Base-by-base conservation (phyloP, 2,888 invertebrate species). In the Capitulum mitella region DNA sequence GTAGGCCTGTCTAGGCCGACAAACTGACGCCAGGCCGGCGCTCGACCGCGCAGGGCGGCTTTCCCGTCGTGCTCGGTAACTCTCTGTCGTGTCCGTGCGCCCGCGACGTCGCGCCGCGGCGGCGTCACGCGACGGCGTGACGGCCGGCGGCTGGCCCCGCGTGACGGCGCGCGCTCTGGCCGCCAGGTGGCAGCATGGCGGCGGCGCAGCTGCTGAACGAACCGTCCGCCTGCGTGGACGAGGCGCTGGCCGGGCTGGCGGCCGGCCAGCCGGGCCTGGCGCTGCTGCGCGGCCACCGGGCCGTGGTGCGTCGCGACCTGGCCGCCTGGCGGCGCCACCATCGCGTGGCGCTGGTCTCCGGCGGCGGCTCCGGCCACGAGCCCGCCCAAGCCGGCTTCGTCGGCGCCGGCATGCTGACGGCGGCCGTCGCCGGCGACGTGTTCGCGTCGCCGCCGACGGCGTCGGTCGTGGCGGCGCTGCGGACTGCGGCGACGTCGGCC, bases 331-430 rank as follows among this genome's bases (percentile, higher is more conserved):
- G 79, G 14, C 34, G 74, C 32, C 61, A 61, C 26, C 34, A 8
- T 1, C 54, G 64, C 10, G 86, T 89, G n/a, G 85, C 87, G 0
- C 78, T 89, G 3, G 81, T 94, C 10, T 90, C 91, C 76, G 95
- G 95, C 1, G 94, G 95, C 2, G 93, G 93, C 1, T 92, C 93
- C 2, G 94, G 95, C 0, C 93, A 94, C 84, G 94, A 95, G 84
- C 94, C 95, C 14, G 85, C 85, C 48, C 86, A 86, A 83, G 87
- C 87, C 79, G 87, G 93, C 78, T 92, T 90, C 83, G 91, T 95
- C 48, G 95, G 95, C 0, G 84, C 87, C 64, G 94, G 95, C 1
- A 91, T 94, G 91, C 85, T 95, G 81, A 91, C 92, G 32, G 93
- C 91, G 0, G 90, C 91, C 0, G 90, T 94, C 0, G 86, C 90